phyloP scores from a whole-genome alignment of 1,140 invertebrate species.

The Heliconius himera region DNA sequence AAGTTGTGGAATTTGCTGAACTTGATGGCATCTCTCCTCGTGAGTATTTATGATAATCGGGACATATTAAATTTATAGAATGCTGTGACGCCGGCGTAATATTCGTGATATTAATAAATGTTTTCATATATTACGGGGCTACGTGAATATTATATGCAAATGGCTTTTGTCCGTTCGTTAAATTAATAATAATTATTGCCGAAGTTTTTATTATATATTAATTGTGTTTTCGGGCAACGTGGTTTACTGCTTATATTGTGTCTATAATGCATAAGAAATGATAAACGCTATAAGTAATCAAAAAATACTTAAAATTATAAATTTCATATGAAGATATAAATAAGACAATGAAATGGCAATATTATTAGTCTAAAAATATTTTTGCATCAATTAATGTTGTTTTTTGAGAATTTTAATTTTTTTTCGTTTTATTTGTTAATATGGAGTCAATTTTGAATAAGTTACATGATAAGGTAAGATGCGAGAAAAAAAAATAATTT shows the following conservation, averaged over 20 bases:
- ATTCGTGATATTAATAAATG: constrained; percentile 15
- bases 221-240: not conserved
- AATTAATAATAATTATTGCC: not conserved
- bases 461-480: too few relatives aligned
- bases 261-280: too few relatives aligned
- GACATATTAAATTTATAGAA: constrained; percentile 18
- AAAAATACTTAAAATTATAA: too few relatives aligned
- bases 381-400: too few relatives aligned
- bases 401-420: too few relatives aligned
- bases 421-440: too few relatives aligned
- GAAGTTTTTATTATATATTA: not conserved
- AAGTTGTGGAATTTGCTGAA: constrained; percentile 17
- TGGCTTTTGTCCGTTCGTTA: not conserved
- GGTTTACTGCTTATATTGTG: not conserved
- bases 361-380: too few relatives aligned
- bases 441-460: too few relatives aligned
- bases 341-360: too few relatives aligned
- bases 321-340: too few relatives aligned
- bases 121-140: not conserved
- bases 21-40: constrained; percentile 13
- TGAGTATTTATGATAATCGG: constrained; percentile 21
- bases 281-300: too few relatives aligned
- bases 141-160: constrained; percentile 3
- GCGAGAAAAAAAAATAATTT: too few relatives aligned
- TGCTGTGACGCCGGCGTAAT: constrained; percentile 16